Evolutionary conservation across 2,797 vertebrate genomes (phyloP).

Genomic region (Spheniscus humboldti): DNA sequence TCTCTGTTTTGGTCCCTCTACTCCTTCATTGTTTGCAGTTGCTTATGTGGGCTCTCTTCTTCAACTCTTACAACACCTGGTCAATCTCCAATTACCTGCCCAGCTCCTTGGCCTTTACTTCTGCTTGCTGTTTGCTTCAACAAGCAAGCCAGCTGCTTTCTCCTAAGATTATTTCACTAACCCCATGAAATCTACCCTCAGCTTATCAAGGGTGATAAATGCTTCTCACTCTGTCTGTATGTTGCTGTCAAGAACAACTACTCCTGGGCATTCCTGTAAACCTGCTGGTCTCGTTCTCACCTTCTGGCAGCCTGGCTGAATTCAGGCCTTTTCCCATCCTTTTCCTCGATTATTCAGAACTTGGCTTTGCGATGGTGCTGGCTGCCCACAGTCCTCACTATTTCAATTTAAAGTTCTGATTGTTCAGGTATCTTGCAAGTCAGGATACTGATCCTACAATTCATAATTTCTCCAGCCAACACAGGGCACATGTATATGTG

Average conservation of each 20-base stretch:
- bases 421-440: neutral
- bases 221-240: neutral
- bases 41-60: neutral
- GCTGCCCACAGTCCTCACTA: neutral
- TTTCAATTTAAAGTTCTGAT: neutral
- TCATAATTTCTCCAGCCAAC: neutral
- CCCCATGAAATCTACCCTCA: neutral
- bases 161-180: constrained; percentile 17
- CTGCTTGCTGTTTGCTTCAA: neutral
- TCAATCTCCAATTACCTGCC: neutral
- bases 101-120: neutral
- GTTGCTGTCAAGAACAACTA: neutral
- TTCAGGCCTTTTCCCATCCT: neutral
- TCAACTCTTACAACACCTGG: neutral
- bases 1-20: neutral
- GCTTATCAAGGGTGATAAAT: neutral
- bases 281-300: neutral
- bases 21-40: neutral
- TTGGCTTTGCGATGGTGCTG: neutral
- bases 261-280: neutral
- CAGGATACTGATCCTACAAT: neutral
- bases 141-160: neutral
- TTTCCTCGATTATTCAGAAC: neutral
- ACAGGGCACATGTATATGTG: fast-evolving
- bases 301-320: neutral